These are phyloP conservation scores for Chauna torquata DNA, from an alignment of 2,113 vertebrate species.

Conservation along the genomic window DNA sequence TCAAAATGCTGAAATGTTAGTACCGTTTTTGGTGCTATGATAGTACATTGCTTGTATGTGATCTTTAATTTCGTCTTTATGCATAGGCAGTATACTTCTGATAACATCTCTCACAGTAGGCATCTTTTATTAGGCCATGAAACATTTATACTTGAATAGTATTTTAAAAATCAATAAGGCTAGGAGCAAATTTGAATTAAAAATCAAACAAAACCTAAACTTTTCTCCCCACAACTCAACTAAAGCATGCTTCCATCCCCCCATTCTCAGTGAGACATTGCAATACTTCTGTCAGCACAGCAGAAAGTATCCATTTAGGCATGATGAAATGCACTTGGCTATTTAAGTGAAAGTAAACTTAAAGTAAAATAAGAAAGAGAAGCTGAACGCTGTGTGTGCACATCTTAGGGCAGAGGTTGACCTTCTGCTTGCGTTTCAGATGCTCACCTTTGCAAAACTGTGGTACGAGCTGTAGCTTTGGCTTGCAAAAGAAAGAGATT, in stretches of 20 bases:
- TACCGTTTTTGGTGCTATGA: not conserved
- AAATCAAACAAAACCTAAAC: not conserved
- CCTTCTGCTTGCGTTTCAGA: not conserved
- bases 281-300: not conserved
- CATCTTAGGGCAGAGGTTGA: not conserved
- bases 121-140: not conserved
- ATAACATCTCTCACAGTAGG: not conserved
- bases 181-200: not conserved
- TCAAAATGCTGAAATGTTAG: not conserved
- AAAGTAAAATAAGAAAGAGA: not conserved
- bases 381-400: not conserved
- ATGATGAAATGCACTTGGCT: not conserved
- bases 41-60: no score
- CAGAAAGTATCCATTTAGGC: not conserved
- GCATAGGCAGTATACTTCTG: accelerated
- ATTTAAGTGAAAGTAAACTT: not conserved
- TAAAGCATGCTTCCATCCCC: not conserved
- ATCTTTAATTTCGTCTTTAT: not conserved
- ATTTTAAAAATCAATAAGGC: not conserved
- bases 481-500: not conserved
- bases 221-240: not conserved
- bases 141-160: not conserved
- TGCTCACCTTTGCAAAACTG: not conserved
- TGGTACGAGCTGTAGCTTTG: not conserved
- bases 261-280: not conserved